These are phyloP conservation scores for Meloidogyne chitwoodi DNA, from an alignment of 1,140 invertebrate genomes.

Conservation along the genomic window DNA sequence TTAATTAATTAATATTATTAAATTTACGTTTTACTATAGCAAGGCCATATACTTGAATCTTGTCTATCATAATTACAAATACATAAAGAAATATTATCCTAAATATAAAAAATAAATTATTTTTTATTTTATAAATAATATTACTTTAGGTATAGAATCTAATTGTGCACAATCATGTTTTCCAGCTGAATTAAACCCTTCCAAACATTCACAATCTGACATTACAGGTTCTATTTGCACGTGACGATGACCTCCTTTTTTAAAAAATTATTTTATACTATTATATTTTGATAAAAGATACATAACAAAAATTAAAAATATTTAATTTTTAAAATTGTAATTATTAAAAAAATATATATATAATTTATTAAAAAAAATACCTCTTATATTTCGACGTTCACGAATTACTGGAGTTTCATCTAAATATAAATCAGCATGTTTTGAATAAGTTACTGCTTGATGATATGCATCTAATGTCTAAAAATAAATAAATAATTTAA, in stretches of 20 bases:
- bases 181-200: slow-evolving; percentile 4
- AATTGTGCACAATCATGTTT: slow-evolving; percentile 48
- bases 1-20: not conserved
- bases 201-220: slow-evolving; percentile 51
- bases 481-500: slow-evolving; percentile 20
- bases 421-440: slow-evolving; percentile 39
- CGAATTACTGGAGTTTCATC: not conserved
- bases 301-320: too few relatives aligned
- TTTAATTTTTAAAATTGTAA: too few relatives aligned
- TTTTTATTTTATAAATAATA: not conserved
- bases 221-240: slow-evolving; percentile 54
- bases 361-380: not conserved
- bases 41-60: slow-evolving; percentile 55
- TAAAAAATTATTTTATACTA: too few relatives aligned
- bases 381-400: slow-evolving; percentile 11
- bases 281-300: too few relatives aligned
- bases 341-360: not conserved
- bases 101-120: not conserved
- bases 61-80: slow-evolving; percentile 56
- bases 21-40: slow-evolving; percentile 43
- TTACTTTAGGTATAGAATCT: slow-evolving; percentile 39
- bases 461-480: slow-evolving; percentile 52
- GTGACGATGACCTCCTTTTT: slow-evolving; percentile 49
- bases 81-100: slow-evolving; percentile 52
- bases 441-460: slow-evolving; percentile 52